These are phyloP conservation scores for Phrynocephalus guinanensis DNA, from an alignment of 2,797 vertebrate genomes.

Conservation along the genomic window DNA sequence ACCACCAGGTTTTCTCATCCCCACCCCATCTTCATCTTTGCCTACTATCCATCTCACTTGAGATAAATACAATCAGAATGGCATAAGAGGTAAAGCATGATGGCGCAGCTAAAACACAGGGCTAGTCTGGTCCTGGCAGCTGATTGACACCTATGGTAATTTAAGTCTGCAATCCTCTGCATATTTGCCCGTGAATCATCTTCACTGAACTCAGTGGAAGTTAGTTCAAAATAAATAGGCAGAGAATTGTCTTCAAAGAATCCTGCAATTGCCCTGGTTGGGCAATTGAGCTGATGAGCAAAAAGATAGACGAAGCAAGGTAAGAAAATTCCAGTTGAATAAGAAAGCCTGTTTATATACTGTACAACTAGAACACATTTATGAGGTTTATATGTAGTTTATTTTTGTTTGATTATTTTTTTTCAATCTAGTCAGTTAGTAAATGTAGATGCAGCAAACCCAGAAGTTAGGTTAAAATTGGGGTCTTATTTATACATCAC, in stretches of 20 bases:
- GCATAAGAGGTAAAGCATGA: neutral
- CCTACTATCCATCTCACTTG: neutral
- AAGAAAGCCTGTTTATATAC: neutral
- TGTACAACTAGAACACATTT: neutral
- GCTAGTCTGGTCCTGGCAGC: neutral
- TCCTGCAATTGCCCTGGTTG: neutral
- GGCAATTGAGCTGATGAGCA: neutral
- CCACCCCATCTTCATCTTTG: too few relatives aligned
- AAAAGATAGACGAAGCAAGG: neutral
- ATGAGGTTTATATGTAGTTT: constrained; percentile 38
- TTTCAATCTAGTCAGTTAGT: constrained; percentile 42
- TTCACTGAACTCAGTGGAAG: neutral
- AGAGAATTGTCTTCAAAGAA: neutral
- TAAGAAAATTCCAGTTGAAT: too few relatives aligned
- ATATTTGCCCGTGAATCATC: too few relatives aligned
- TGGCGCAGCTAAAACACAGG: neutral
- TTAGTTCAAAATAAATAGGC: neutral
- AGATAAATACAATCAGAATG: neutral
- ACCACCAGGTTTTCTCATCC: neutral
- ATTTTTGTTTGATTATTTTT: too few relatives aligned
- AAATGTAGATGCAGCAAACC: constrained; percentile 49
- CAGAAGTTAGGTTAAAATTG: constrained; percentile 50
- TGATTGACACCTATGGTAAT: neutral
- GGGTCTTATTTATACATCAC: constrained; percentile 60
- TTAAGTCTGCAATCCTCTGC: neutral